Conservation (phyloP, 1,140 invertebrate species). For the Atta colombica region DNA sequence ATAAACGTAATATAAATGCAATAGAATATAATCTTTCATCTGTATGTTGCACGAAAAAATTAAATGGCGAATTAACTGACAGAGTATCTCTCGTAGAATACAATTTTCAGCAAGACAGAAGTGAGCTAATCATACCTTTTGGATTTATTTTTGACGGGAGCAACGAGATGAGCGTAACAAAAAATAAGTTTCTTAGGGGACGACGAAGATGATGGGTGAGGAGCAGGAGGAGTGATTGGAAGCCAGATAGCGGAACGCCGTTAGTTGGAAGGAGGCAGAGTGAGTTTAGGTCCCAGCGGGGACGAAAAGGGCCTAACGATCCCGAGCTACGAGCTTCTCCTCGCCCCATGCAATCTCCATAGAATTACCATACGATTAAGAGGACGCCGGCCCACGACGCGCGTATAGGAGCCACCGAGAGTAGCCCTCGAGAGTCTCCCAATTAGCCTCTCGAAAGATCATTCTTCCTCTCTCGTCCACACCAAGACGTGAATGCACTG, state of each 20-base stretch:
- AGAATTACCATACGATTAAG: conserved; percentile 86
- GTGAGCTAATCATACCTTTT: conserved; percentile 7
- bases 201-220: conserved; percentile 38
- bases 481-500: conserved; percentile 29
- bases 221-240: conserved; percentile 42
- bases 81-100: background rate
- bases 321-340: conserved; percentile 78
- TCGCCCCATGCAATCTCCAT: conserved; percentile 85
- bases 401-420: conserved; percentile 62
- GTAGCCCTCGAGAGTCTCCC: conserved; percentile 75
- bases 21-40: background rate
- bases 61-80: background rate
- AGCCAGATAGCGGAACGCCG: conserved; percentile 51
- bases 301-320: conserved; percentile 79
- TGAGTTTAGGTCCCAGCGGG: conserved; percentile 64
- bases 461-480: conserved; percentile 64
- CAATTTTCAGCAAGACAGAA: background rate
- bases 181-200: conserved; percentile 22
- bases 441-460: conserved; percentile 77
- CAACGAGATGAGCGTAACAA: conserved; percentile 30
- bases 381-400: conserved; percentile 73
- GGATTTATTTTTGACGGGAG: conserved; percentile 24
- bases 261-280: conserved; percentile 42
- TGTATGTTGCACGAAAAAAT: background rate
- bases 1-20: background rate